Conservation (phyloP, 1,140 invertebrate genomes). For the Hormaphis cornu region DNA sequence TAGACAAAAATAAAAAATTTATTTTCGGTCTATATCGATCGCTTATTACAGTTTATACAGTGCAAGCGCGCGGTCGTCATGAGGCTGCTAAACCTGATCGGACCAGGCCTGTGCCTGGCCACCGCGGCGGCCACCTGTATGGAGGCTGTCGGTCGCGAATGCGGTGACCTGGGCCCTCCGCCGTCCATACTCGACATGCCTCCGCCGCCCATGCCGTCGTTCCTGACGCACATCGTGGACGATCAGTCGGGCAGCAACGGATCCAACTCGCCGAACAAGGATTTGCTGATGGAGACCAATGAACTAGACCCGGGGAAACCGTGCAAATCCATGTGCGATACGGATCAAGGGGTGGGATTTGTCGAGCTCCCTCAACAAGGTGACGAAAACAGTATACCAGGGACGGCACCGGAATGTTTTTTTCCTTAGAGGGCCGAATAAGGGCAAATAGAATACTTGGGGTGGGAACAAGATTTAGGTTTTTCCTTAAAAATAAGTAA, state of each 20-base stretch:
- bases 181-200: slow-evolving; percentile 67
- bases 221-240: slow-evolving; percentile 48
- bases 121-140: neutral
- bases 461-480: too few species aligned
- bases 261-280: slow-evolving; percentile 9
- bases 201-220: slow-evolving; percentile 66
- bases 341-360: slow-evolving; percentile 22
- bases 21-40: too few species aligned
- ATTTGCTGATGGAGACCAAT: slow-evolving; percentile 13
- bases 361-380: slow-evolving; percentile 17
- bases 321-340: slow-evolving; percentile 17
- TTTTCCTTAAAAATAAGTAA: too few species aligned
- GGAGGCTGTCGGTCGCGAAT: slow-evolving; percentile 33
- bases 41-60: neutral
- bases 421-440: too few species aligned
- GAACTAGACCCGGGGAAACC: slow-evolving; percentile 17
- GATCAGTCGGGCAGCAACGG: slow-evolving; percentile 2
- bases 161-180: slow-evolving; percentile 61
- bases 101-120: neutral
- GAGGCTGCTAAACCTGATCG: neutral
- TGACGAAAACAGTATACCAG: too few species aligned
- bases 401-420: too few species aligned
- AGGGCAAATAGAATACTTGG: too few species aligned
- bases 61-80: neutral
- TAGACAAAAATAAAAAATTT: too few species aligned